These are phyloP conservation scores for Datnioides undecimradiatus DNA, from an alignment of 2,113 vertebrate species.

Conservation along the genomic window DNA sequence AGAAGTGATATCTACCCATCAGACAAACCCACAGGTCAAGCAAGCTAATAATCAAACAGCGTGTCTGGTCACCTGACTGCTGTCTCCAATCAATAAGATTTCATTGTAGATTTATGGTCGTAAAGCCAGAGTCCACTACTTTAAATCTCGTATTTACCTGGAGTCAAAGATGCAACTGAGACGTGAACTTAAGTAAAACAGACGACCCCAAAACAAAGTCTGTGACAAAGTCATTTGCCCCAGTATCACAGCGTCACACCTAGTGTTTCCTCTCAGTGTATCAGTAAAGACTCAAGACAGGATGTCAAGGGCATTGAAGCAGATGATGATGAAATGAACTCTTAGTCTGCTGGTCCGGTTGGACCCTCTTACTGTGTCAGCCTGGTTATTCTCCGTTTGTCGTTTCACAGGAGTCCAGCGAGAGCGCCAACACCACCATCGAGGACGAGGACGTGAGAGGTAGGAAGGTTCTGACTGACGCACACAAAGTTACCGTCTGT, in stretches of 20 bases:
- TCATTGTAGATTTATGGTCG: no score
- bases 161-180: not conserved
- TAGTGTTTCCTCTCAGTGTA: not conserved
- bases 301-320: not conserved
- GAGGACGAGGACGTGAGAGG: conserved; percentile 99
- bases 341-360: not conserved
- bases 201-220: not conserved
- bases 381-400: conserved; percentile 6
- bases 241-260: no score
- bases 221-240: no score
- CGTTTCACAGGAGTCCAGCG: conserved; percentile 93
- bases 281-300: no score
- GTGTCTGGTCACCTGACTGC: no score
- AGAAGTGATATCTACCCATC: no score
- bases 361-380: not conserved
- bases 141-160: no score
- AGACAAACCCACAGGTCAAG: no score
- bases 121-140: no score
- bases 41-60: no score
- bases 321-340: not conserved
- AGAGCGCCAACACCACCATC: conserved; percentile 97
- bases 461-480: conserved; percentile 69
- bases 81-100: no score
- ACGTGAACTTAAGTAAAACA: not conserved
- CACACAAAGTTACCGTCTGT: not conserved